Base-by-base conservation (phyloP, 2,888 invertebrate genomes). In the Ommatoiulus sabulosus region DNA sequence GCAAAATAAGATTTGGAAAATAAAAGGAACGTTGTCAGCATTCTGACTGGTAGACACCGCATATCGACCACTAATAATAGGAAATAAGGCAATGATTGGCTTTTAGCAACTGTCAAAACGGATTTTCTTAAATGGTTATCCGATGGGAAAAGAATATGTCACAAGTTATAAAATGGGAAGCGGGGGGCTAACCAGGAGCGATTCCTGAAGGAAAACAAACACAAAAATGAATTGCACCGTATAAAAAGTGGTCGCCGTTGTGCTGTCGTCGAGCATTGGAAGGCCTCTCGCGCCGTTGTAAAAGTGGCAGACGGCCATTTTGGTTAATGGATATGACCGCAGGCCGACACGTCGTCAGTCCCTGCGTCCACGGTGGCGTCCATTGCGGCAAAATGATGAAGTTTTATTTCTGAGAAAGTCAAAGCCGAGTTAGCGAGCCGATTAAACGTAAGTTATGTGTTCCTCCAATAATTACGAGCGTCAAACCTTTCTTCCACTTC, bases 61-160 rank as follows among this genome's bases (percentile, higher is more conserved):
- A 24, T 43, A 80, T 80, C 80, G 35, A 80, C 80, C 80, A 80
- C 80, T 35, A 80, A 80, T 80, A 80, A 35, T 24, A 80, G 35
- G 80, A 80, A 80, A 35, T 80, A 80, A 80, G 24, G 80, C 80
- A 35, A 80, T 80, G 80, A 80, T 80, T 80, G 80, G 80, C 80
- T 80, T 80, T 80, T 80, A 80, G 80, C 80, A 80, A 80, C 80
- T 80, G 80, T 80, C 80, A 80, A 80, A 80, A 80, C 35, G 35
- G 80, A 80, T 80, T 80, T 80, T 35, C 80, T 80, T 80, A 80
- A 80, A 80, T 80, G 80, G 80, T 80, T 80, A 80, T 35, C 35
- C 35, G 80, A 80, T 80, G 80, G 35, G 80, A 80, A 80, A 80
- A 80, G 80, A 80, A 35, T 80, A 80, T 80, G 80, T 80, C 80